A percentile compares a stretch with the other conserved stretches of the same genome.
phyloP scores from a whole-genome alignment of 2,113 vertebrate species.

The Nicator chloris region DNA sequence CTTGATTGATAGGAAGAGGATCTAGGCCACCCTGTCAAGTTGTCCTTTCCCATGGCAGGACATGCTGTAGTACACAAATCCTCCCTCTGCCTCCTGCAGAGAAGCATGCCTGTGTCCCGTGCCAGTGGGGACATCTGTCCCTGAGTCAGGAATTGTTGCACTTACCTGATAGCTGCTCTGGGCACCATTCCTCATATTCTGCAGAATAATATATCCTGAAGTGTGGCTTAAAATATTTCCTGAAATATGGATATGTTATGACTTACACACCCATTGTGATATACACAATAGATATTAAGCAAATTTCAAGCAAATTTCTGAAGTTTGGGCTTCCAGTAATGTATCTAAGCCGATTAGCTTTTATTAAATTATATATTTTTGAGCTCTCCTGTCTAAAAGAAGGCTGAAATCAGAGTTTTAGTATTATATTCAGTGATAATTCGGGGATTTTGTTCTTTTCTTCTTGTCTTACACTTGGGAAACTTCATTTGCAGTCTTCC shows the following conservation, averaged over 20 bases:
- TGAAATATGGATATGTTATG: not conserved
- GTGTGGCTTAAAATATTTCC: not conserved
- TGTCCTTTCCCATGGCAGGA: not conserved
- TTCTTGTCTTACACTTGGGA: not conserved
- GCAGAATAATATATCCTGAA: not conserved
- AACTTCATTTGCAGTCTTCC: not conserved
- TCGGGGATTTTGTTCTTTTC: not conserved
- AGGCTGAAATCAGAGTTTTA: not conserved
- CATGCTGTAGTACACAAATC: not conserved
- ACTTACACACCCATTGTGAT: not conserved
- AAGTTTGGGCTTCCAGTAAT: not conserved
- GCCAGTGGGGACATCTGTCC: not conserved
- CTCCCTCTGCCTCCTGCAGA: not conserved
- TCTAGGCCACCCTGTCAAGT: not conserved
- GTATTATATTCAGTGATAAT: not conserved
- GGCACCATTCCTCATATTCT: not conserved
- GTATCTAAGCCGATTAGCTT: not conserved
- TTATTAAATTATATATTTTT: not conserved
- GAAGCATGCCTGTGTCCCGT: accelerated
- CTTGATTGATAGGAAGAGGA: not conserved
- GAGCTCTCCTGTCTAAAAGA: not conserved
- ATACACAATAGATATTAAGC: too few species aligned
- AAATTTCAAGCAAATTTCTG: not conserved
- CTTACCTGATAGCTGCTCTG: not conserved
- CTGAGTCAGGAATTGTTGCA: not conserved